Base-by-base conservation (phyloP, 2,113 vertebrate species). In the Numida meleagris region DNA sequence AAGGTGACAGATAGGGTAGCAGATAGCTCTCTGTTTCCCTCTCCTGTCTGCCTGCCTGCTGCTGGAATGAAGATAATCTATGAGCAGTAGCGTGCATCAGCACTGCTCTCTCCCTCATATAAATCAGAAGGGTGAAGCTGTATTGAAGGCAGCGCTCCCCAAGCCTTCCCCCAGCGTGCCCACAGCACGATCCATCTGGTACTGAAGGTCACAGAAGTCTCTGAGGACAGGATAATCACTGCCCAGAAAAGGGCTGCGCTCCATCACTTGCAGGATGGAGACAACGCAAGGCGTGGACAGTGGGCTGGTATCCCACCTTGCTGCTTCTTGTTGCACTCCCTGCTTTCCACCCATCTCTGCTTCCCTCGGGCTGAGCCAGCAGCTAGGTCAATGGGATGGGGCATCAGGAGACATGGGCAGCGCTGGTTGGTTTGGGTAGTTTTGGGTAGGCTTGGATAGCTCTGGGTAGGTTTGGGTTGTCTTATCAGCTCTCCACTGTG, bases 61-160 rank as follows among this genome's bases (percentile, higher is more conserved):
- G 94, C 90, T 80, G 50, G 87, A 84, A 94, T 90, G 85, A 95
- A 96, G 93, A 90, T 97, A 93, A 97, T 95, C 96, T 96, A 90
- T 75, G 91, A 96, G 93, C 75, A 66, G 76, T 14, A 66, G 80
- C 5, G 29, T 65, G 71, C 80, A 91, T 96, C 96, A 80, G 75
- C 82, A 74, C 55, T 1, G 16, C 79, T 86, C 23, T 29, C 85
- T 84, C 48, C 76, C 94, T 84, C 1, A 4, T 77, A 84, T 94
- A 96, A 95, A 96, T 97, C 96, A 95, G 88, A 84, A 89, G 77
- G 55, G 93, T 1, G 48, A 82, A 89, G 80, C 79, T 10, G 57
- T 58, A 93, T 82, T 72, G 95, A 97, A 95, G 96, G 82, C 86
- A 73, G 18, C 4, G 33, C 73, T 97, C 84, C 77, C 67, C 4